These are phyloP conservation scores for Platyura marginata DNA, from an alignment of 1,140 invertebrate species.

Conservation along the genomic window DNA sequence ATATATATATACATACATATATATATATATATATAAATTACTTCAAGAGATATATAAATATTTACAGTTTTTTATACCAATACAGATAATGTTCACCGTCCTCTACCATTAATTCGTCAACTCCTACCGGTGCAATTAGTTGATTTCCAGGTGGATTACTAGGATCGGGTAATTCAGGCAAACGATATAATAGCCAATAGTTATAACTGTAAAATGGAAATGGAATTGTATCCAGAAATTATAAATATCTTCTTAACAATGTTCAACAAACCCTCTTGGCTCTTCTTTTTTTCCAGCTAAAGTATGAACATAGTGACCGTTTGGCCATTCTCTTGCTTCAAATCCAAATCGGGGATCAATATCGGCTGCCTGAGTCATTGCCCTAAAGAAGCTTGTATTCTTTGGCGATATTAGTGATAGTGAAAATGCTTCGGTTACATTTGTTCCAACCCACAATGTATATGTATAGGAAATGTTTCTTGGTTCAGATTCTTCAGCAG, in stretches of 20 bases:
- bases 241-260: no score
- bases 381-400: conserved; percentile 45
- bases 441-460: conserved; percentile 68
- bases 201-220: conserved; percentile 33
- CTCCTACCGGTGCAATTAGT: conserved; percentile 64
- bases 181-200: conserved; percentile 69
- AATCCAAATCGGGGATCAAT: conserved; percentile 49
- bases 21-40: no score
- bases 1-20: no score
- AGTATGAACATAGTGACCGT: conserved; percentile 77
- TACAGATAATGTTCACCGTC: conserved; percentile 72
- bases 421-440: conserved; percentile 36
- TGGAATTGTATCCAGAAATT: background rate
- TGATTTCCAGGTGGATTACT: conserved; percentile 61
- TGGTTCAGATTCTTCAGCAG: conserved; percentile 38
- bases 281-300: conserved; percentile 70
- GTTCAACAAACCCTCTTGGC: conserved; percentile 39
- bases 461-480: conserved; percentile 60
- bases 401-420: conserved; percentile 20
- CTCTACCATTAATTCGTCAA: conserved; percentile 63
- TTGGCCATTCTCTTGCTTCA: conserved; percentile 69
- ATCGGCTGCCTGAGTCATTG: conserved; percentile 69
- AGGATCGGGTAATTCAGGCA: conserved; percentile 55
- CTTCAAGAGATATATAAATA: no score
- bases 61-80: conserved; percentile 81